A percentile compares a stretch with the other conserved stretches of the same genome.
These are phyloP conservation scores for Sympetrum striolatum DNA, from an alignment of 2,888 invertebrate genomes.

Conservation along the genomic window DNA sequence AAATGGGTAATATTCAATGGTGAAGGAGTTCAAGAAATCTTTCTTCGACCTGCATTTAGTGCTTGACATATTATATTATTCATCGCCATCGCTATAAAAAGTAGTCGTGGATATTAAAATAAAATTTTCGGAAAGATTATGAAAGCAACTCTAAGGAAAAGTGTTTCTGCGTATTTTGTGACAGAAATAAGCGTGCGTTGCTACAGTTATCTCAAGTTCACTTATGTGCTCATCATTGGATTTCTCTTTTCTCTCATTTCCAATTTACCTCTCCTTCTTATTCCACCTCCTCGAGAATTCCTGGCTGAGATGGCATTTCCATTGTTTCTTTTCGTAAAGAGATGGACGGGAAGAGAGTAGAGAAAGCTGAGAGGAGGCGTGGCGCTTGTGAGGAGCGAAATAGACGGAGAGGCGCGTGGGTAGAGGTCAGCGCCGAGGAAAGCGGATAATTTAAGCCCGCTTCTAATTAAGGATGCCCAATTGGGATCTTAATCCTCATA, in stretches of 20 bases:
- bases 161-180: too few species aligned
- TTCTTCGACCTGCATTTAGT: too few species aligned
- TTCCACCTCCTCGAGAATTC: not conserved
- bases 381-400: not conserved
- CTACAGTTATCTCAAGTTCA: too few species aligned
- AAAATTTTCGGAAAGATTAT: too few species aligned
- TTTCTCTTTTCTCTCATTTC: not conserved
- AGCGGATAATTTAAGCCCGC: slow-evolving; percentile 27
- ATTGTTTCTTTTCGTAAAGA: not conserved
- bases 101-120: too few species aligned
- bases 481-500: slow-evolving; percentile 10
- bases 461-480: slow-evolving; percentile 28
- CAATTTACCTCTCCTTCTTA: not conserved
- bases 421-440: slow-evolving; percentile 7
- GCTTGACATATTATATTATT: too few species aligned
- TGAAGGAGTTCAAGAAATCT: too few species aligned
- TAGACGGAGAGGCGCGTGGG: not conserved
- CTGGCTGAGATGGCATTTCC: not conserved
- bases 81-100: too few species aligned
- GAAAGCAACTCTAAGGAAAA: too few species aligned
- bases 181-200: too few species aligned
- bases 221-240: not conserved
- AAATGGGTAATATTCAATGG: too few species aligned
- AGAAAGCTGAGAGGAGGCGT: not conserved
- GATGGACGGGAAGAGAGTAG: not conserved